phyloP scores from a whole-genome alignment of 2,797 vertebrate species.

The Phaenicophaeus curvirostris region DNA sequence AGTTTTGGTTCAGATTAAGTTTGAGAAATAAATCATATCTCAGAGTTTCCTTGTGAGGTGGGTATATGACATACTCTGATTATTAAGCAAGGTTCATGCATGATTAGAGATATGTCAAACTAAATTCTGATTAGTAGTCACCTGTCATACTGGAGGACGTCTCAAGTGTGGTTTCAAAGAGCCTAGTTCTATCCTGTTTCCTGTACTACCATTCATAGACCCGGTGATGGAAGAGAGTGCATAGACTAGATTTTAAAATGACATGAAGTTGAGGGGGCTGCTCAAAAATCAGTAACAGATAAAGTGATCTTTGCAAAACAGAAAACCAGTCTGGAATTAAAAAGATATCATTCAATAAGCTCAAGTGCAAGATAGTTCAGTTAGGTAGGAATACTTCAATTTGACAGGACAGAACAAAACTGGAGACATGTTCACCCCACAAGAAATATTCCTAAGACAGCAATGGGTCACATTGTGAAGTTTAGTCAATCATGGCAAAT shows the following conservation, averaged over 20 bases:
- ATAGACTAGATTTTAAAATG: neutral
- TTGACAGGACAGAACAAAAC: neutral
- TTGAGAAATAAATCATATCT: neutral
- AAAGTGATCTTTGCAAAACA: neutral
- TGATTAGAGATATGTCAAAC: neutral
- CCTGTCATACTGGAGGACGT: neutral
- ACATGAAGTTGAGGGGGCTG: neutral
- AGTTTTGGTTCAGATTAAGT: neutral
- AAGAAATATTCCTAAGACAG: neutral
- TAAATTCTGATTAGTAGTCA: neutral
- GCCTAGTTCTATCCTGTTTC: neutral
- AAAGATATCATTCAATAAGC: neutral
- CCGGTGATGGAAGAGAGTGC: neutral
- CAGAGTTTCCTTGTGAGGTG: neutral
- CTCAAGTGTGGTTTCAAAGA: neutral
- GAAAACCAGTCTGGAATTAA: neutral
- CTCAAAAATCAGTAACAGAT: neutral
- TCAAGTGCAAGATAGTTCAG: neutral
- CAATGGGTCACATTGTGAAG: neutral
- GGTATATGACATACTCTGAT: neutral
- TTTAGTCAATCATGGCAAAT: neutral
- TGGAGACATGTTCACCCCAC: neutral
- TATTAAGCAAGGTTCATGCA: neutral
- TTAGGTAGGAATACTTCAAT: neutral
- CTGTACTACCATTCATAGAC: neutral